These are phyloP conservation scores for Barnardius zonarius DNA, from an alignment of 2,113 vertebrate species.

Conservation along the genomic window DNA sequence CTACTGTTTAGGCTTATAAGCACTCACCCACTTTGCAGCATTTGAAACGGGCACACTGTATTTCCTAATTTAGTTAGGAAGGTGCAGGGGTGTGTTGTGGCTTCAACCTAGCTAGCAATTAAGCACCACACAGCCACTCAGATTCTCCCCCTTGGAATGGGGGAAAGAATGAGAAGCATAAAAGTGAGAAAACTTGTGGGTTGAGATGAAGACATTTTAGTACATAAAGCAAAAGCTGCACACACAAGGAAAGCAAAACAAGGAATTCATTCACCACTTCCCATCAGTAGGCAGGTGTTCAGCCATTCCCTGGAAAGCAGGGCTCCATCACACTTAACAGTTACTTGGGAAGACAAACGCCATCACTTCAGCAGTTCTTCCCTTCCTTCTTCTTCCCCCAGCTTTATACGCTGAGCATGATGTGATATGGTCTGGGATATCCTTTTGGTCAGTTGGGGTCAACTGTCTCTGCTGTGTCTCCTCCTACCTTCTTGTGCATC, in stretches of 20 bases:
- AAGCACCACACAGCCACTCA: background rate
- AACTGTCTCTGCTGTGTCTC: background rate
- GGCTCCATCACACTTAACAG: background rate
- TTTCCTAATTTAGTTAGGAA: slow-evolving; percentile 3
- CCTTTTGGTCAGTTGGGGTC: background rate
- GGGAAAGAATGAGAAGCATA: background rate
- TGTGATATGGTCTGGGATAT: background rate
- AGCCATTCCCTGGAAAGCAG: background rate
- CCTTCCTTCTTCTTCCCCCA: background rate
- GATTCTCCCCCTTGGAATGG: background rate
- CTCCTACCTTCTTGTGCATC: background rate
- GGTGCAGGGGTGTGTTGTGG: background rate
- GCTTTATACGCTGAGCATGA: background rate
- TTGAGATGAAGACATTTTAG: background rate
- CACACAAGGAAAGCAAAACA: background rate
- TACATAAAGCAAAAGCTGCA: background rate
- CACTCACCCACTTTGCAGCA: background rate
- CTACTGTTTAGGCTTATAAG: slow-evolving; percentile 32
- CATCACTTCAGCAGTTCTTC: background rate
- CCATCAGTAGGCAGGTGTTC: background rate
- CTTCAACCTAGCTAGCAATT: background rate
- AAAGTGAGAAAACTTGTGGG: background rate
- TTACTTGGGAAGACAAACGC: background rate
- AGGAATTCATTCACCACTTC: background rate
- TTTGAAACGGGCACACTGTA: slow-evolving; percentile 25